Conservation (phyloP, 1,140 invertebrate species). For the Brachionus angularis region DNA sequence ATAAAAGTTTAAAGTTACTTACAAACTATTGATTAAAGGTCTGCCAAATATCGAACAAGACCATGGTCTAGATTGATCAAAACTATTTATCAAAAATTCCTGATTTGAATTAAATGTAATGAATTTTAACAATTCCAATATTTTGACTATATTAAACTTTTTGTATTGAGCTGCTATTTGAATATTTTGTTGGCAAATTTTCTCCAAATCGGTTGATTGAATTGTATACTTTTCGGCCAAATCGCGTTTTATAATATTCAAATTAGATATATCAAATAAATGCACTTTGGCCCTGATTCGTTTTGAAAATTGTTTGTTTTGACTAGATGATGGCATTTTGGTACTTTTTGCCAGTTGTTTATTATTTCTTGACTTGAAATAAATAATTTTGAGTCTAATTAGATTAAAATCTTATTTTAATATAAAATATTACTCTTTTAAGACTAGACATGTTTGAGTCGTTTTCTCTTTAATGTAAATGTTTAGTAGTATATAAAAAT, state of each 20-base stretch:
- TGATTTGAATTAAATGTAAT: background rate
- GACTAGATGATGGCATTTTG: background rate
- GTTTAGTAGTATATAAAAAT: too few species aligned
- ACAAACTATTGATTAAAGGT: conserved; percentile 9
- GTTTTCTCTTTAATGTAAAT: too few species aligned
- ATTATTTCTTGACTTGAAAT: too few species aligned
- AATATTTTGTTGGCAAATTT: conserved; percentile 17
- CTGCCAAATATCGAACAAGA: conserved; percentile 20
- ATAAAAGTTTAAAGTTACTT: too few species aligned
- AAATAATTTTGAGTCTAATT: too few species aligned
- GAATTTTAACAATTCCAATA: conserved; percentile 25
- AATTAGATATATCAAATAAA: conserved; percentile 2
- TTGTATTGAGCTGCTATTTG: background rate
- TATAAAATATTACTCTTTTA: too few species aligned
- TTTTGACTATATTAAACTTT: background rate
- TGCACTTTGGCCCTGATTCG: background rate
- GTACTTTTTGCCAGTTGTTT: background rate
- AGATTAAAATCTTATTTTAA: too few species aligned
- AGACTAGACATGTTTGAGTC: too few species aligned
- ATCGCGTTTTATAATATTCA: background rate
- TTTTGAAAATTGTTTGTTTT: background rate
- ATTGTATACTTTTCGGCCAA: conserved; percentile 24
- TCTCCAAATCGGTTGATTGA: background rate
- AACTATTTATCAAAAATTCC: background rate
- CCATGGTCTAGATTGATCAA: background rate